phyloP scores from a whole-genome alignment of 2,113 vertebrate genomes.

The Sceloporus undulatus region DNA sequence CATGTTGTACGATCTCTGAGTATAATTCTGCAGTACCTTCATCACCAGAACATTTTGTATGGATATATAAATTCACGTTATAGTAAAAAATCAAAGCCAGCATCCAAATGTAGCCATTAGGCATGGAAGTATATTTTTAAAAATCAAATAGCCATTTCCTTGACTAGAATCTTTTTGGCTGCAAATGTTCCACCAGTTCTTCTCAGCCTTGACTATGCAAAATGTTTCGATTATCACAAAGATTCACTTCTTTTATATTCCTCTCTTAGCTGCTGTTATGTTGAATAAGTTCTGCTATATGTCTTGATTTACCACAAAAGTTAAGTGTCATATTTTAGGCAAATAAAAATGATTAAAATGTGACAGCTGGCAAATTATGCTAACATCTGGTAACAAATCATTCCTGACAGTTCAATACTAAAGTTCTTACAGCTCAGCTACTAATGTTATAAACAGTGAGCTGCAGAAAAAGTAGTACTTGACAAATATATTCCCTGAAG shows the following conservation, averaged over 20 bases:
- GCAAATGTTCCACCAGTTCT: slow-evolving; percentile 19
- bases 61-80: slow-evolving; percentile 21
- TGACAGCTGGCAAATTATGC: slow-evolving; percentile 81
- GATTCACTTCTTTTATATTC: slow-evolving; percentile 10
- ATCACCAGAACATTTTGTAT: slow-evolving; percentile 12
- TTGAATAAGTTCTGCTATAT: slow-evolving; percentile 67
- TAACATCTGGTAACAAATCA: slow-evolving; percentile 84
- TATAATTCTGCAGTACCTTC: slow-evolving; percentile 5
- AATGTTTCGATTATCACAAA: slow-evolving; percentile 47
- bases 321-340: slow-evolving; percentile 75
- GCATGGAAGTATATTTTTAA: slow-evolving; percentile 3
- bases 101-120: slow-evolving; percentile 15
- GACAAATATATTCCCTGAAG: slow-evolving; percentile 61
- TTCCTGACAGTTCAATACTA: slow-evolving; percentile 77
- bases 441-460: slow-evolving; percentile 80
- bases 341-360: slow-evolving; percentile 83
- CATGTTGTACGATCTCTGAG: neutral
- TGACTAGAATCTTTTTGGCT: slow-evolving; percentile 3
- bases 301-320: slow-evolving; percentile 79
- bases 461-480: slow-evolving; percentile 59
- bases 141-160: neutral
- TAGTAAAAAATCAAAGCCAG: slow-evolving; percentile 5
- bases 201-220: slow-evolving; percentile 31
- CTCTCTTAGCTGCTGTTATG: slow-evolving; percentile 50
- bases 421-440: slow-evolving; percentile 75